These are phyloP conservation scores for Dermatemys mawii DNA, from an alignment of 2,113 vertebrate genomes.

Conservation along the genomic window DNA sequence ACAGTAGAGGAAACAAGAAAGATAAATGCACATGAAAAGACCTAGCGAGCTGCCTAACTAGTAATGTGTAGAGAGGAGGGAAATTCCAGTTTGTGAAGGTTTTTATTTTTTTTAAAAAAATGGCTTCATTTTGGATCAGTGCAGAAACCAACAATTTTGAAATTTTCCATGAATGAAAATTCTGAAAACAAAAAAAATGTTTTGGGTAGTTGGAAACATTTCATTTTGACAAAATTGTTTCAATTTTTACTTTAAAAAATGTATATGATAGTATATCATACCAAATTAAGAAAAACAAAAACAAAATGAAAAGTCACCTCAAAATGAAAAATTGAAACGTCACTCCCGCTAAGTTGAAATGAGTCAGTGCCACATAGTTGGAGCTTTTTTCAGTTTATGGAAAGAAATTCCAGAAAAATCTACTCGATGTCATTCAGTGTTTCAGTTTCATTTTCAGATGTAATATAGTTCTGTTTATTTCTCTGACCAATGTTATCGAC, in stretches of 20 bases:
- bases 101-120: neutral
- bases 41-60: conserved; percentile 48
- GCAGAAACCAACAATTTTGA: conserved; percentile 4
- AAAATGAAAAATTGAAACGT: neutral
- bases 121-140: conserved; percentile 41
- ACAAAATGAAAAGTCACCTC: neutral
- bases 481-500: neutral
- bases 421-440: neutral
- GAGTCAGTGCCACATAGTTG: neutral
- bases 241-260: neutral
- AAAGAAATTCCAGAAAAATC: neutral
- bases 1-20: conserved; percentile 59
- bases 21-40: conserved; percentile 58
- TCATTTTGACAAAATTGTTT: neutral
- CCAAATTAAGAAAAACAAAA: no score
- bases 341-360: neutral
- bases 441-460: neutral
- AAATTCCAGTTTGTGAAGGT: neutral
- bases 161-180: conserved; percentile 23
- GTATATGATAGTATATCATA: neutral
- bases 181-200: neutral
- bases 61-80: neutral
- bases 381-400: neutral
- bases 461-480: neutral
- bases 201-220: neutral